These are phyloP conservation scores for Caligus rogercresseyi DNA, from an alignment of 1,140 invertebrate species.

Conservation along the genomic window DNA sequence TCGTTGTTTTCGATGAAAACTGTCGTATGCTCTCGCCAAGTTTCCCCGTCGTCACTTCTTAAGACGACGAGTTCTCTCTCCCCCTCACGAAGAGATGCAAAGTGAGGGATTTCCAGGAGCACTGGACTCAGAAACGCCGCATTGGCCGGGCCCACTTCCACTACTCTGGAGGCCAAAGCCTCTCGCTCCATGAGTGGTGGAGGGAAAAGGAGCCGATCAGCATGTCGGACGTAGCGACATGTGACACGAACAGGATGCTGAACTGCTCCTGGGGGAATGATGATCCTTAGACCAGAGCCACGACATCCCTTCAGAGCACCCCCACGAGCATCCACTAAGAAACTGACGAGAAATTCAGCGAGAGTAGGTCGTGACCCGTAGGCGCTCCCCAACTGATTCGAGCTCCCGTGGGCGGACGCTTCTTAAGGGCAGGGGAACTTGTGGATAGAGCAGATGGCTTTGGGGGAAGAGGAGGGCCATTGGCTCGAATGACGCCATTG, in stretches of 20 bases:
- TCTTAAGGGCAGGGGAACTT: neutral
- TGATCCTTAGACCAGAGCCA: slow-evolving; percentile 5
- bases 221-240: neutral
- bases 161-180: slow-evolving; percentile 8
- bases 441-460: neutral
- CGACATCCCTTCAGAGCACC: slow-evolving; percentile 16
- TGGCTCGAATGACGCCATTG: neutral
- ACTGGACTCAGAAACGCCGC: neutral
- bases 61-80: slow-evolving; percentile 1
- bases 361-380: neutral
- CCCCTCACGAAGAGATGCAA: neutral
- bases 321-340: slow-evolving; percentile 15
- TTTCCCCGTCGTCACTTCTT: slow-evolving; percentile 1
- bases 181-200: slow-evolving; percentile 9
- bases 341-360: slow-evolving; percentile 15
- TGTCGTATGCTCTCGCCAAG: neutral
- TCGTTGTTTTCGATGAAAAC: neutral
- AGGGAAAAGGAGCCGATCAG: neutral
- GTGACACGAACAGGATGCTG: neutral
- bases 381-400: neutral
- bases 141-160: neutral
- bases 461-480: neutral
- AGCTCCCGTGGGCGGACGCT: neutral
- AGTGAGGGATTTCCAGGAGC: slow-evolving; percentile 1
- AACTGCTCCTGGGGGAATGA: slow-evolving; percentile 10